Evolutionary conservation across 1,140 invertebrate genomes (phyloP).

Genomic region (Plutomurus gul): DNA sequence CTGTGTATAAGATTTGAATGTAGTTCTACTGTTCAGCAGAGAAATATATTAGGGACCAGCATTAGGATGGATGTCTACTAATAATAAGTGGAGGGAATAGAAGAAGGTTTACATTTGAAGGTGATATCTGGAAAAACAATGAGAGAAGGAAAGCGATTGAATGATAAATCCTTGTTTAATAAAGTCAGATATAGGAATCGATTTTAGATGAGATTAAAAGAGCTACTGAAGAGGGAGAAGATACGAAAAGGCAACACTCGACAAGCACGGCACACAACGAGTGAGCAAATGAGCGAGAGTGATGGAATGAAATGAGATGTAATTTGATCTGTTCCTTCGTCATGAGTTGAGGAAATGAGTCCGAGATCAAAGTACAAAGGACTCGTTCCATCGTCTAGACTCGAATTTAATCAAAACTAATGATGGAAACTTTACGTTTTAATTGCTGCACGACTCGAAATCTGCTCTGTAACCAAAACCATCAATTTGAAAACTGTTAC

Average conservation of each 20-base stretch:
- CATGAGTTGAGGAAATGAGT: constrained; percentile 51
- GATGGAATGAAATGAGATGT: constrained; percentile 46
- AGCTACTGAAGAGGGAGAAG: background rate
- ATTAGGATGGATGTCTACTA: no score
- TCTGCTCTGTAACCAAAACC: background rate
- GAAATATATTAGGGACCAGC: no score
- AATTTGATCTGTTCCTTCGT: constrained; percentile 49
- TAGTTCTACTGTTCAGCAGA: no score
- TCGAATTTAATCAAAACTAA: constrained; percentile 55
- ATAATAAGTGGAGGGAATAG: no score
- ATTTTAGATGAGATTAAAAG: no score
- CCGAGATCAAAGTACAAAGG: constrained; percentile 47
- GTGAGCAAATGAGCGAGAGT: constrained; percentile 33
- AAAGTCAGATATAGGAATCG: no score
- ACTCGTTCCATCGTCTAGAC: constrained; percentile 34
- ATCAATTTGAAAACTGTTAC: background rate
- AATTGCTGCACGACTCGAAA: constrained; percentile 41
- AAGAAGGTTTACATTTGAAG: no score
- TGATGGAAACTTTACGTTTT: constrained; percentile 54
- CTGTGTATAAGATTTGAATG: no score
- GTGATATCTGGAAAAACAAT: no score
- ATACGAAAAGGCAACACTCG: background rate
- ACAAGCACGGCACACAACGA: background rate
- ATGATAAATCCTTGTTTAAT: no score
- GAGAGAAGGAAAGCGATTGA: no score